These are phyloP conservation scores for Myripristis murdjan DNA, from an alignment of 2,797 vertebrate species.

Conservation along the genomic window DNA sequence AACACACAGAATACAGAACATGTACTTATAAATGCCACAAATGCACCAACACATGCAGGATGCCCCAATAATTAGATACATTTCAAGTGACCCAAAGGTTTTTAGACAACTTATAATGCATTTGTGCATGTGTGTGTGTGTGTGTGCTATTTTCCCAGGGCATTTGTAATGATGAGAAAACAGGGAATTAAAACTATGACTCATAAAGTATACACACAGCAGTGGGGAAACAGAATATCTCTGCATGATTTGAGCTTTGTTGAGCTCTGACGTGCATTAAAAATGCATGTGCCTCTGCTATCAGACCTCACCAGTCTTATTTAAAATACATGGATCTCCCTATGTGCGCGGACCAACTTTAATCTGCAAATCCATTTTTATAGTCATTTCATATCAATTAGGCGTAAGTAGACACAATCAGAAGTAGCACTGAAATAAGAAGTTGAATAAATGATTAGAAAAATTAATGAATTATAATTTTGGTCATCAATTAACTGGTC, in stretches of 20 bases:
- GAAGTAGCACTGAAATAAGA: no score
- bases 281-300: slow-evolving; percentile 49
- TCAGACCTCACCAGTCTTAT: slow-evolving; percentile 65
- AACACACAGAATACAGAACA: no score
- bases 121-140: slow-evolving; percentile 66
- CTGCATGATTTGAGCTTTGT: slow-evolving; percentile 24
- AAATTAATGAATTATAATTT: no score
- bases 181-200: slow-evolving; percentile 53
- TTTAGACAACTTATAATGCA: slow-evolving; percentile 57
- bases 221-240: slow-evolving; percentile 36
- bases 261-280: slow-evolving; percentile 40
- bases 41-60: slow-evolving; percentile 36
- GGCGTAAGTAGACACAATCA: no score
- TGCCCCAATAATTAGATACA: slow-evolving; percentile 52
- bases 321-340: slow-evolving; percentile 56
- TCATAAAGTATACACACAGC: slow-evolving; percentile 46
- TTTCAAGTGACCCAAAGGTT: slow-evolving; percentile 51
- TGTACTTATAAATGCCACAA: not conserved
- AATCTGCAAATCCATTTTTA: not conserved
- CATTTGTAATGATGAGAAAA: slow-evolving; percentile 27
- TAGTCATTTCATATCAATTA: not conserved
- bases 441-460: no score
- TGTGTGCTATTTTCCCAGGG: slow-evolving; percentile 27
- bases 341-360: not conserved
- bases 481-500: no score